phyloP scores from a whole-genome alignment of 1,140 invertebrate genomes.

The Reticulitermes speratus region DNA sequence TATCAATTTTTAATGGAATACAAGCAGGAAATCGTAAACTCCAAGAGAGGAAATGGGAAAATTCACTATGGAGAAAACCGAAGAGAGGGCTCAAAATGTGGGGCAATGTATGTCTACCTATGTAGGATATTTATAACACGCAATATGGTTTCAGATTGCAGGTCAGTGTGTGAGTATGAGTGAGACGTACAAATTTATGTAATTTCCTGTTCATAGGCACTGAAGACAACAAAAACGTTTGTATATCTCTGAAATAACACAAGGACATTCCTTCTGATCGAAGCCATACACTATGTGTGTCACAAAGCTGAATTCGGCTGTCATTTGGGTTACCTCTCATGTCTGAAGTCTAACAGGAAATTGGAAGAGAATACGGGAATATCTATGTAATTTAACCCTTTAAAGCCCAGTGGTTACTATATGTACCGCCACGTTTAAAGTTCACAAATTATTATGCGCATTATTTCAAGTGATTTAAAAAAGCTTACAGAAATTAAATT shows the following conservation, averaged over 20 bases:
- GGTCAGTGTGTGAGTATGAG: background rate
- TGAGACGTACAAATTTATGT: background rate
- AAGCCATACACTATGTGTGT: too few relatives aligned
- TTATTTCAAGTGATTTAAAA: too few relatives aligned
- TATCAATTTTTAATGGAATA: background rate
- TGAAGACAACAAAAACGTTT: background rate
- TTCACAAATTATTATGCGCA: too few relatives aligned
- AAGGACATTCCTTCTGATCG: background rate
- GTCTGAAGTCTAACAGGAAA: too few relatives aligned
- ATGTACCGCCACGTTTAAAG: too few relatives aligned
- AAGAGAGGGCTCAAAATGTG: background rate
- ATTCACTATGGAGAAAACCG: background rate
- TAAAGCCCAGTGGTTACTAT: too few relatives aligned
- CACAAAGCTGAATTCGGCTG: too few relatives aligned
- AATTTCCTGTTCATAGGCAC: background rate
- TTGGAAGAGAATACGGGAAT: too few relatives aligned
- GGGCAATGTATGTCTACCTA: background rate
- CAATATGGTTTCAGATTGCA: too few relatives aligned
- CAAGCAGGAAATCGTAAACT: background rate
- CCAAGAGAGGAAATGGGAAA: background rate
- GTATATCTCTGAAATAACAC: background rate
- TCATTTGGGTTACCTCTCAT: too few relatives aligned
- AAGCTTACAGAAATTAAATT: too few relatives aligned
- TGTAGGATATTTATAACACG: background rate
- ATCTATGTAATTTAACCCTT: too few relatives aligned